Conservation (phyloP, 2,888 invertebrate genomes). For the Ennomos fuscantarius region DNA sequence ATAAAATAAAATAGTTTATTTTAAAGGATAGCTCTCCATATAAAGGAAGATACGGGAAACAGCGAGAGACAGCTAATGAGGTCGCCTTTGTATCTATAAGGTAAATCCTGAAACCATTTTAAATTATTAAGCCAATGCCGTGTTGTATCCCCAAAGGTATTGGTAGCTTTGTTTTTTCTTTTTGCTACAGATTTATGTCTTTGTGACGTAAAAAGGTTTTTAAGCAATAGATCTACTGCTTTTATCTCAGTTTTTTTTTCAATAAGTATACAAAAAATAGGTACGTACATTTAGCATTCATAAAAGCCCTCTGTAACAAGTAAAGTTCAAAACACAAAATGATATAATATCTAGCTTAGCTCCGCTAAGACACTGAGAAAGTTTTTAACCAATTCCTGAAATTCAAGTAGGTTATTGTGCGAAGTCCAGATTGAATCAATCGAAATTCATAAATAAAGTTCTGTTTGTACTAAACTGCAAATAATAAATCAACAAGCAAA, state of each 20-base stretch:
- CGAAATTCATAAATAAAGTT: neutral
- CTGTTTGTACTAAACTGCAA: neutral
- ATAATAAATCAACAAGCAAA: conserved; percentile 15
- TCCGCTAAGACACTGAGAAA: too few species aligned
- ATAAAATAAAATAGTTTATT: conserved; percentile 49
- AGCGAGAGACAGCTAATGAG: conserved; percentile 29
- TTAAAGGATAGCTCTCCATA: conserved; percentile 20
- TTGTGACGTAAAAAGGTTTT: neutral
- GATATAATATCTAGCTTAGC: too few species aligned
- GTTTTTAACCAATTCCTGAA: too few species aligned
- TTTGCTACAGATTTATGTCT: neutral
- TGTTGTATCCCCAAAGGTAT: conserved; percentile 10
- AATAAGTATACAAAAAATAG: too few species aligned
- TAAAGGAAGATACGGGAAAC: conserved; percentile 42
- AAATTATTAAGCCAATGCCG: conserved; percentile 13
- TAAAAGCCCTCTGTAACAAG: too few species aligned
- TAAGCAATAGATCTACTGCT: too few species aligned
- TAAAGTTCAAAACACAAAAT: too few species aligned
- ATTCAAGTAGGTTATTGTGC: too few species aligned
- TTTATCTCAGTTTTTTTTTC: too few species aligned
- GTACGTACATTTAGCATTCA: too few species aligned
- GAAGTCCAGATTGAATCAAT: too few species aligned
- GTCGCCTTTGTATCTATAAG: conserved; percentile 24
- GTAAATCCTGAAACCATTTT: conserved; percentile 15
- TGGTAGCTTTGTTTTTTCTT: conserved; percentile 6